A percentile compares a stretch with the other conserved stretches of the same genome.
Evolutionary conservation across 1,140 invertebrate species (phyloP).

Genomic region (Thaumetopoea pityocampa): DNA sequence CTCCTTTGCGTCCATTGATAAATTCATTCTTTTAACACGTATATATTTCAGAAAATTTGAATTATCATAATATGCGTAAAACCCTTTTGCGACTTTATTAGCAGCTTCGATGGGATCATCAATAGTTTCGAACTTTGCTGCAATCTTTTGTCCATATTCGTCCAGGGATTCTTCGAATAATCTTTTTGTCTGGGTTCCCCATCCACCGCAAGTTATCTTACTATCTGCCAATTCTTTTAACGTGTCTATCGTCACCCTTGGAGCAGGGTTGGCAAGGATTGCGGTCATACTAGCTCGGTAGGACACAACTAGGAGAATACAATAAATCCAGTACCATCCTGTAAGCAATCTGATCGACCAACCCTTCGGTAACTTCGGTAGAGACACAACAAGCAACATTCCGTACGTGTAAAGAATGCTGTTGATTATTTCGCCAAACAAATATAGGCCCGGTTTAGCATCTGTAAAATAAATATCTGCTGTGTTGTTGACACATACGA

Average conservation of each 20-base stretch:
- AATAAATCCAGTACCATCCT: slow-evolving; percentile 91
- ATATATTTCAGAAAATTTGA: slow-evolving; percentile 82
- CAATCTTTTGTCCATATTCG: slow-evolving; percentile 79
- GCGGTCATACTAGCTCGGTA: slow-evolving; percentile 91
- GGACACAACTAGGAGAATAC: slow-evolving; percentile 84
- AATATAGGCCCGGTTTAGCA: slow-evolving; percentile 76
- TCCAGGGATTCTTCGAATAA: slow-evolving; percentile 84
- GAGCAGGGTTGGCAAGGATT: slow-evolving; percentile 84
- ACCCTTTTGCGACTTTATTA: slow-evolving; percentile 79
- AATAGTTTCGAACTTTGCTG: slow-evolving; percentile 79
- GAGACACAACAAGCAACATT: slow-evolving; percentile 85
- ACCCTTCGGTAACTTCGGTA: slow-evolving; percentile 83
- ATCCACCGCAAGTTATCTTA: slow-evolving; percentile 80
- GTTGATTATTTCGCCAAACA: slow-evolving; percentile 83
- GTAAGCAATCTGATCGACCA: slow-evolving; percentile 87
- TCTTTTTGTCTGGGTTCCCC: slow-evolving; percentile 81
- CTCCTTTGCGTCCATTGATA: slow-evolving; percentile 18
- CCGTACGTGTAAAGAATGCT: slow-evolving; percentile 87
- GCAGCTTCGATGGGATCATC: slow-evolving; percentile 77
- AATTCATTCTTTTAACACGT: slow-evolving; percentile 76
- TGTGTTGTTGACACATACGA: neutral
- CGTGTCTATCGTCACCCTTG: slow-evolving; percentile 86
- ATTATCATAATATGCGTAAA: slow-evolving; percentile 88
- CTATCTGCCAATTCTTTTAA: slow-evolving; percentile 81
- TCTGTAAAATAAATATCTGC: slow-evolving; percentile 42